A percentile compares a stretch with the other conserved stretches of the same genome.
Evolutionary conservation across 2,888 invertebrate species (phyloP).

Genomic region (Philhelius pedissequus): DNA sequence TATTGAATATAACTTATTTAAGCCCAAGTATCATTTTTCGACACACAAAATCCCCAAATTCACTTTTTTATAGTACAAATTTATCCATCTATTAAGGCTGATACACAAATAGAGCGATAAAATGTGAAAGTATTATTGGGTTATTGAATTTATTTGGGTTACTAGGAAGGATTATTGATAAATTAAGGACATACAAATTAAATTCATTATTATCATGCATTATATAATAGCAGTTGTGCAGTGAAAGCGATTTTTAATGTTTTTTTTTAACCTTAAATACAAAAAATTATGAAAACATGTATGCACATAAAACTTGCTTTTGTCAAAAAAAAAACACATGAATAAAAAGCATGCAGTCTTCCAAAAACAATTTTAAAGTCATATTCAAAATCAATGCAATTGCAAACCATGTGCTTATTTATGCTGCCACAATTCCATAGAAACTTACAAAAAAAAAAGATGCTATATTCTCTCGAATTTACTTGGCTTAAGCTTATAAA

Average conservation of each 20-base stretch:
- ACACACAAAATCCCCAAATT: too few relatives aligned
- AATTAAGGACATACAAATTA: background rate
- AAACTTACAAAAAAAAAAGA: background rate
- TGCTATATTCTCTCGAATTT: slow-evolving; percentile 4
- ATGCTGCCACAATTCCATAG: slow-evolving; percentile 11
- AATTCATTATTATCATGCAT: background rate
- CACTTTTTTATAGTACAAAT: too few relatives aligned
- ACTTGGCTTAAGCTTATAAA: slow-evolving; percentile 39
- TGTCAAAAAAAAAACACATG: background rate
- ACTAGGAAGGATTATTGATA: background rate
- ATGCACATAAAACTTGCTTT: background rate
- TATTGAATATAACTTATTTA: too few relatives aligned
- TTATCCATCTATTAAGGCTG: too few relatives aligned
- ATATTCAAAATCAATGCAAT: slow-evolving; percentile 18
- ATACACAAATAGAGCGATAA: too few relatives aligned
- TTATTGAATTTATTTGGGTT: background rate
- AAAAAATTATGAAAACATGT: background rate
- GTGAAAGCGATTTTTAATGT: slow-evolving; percentile 7
- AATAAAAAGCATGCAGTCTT: background rate
- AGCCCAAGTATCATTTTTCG: too few relatives aligned
- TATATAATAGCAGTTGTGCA: slow-evolving; percentile 5
- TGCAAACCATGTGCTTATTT: slow-evolving; percentile 32
- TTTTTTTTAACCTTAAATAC: slow-evolving; percentile 6
- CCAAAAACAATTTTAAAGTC: background rate
- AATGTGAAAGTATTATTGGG: background rate